These are phyloP conservation scores for Cotesia vestalis DNA, from an alignment of 1,140 invertebrate genomes.

Conservation along the genomic window DNA sequence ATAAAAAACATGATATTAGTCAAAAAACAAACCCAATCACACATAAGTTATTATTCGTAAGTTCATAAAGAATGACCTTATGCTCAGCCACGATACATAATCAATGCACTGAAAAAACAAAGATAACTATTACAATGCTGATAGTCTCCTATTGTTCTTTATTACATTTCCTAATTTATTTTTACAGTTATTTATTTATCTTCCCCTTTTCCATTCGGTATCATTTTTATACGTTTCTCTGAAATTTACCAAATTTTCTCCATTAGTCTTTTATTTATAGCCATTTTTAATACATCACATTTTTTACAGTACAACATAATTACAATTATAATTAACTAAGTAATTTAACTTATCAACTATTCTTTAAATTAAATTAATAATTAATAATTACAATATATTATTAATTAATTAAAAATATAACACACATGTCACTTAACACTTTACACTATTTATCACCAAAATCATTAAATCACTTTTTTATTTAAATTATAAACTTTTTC, in stretches of 20 bases:
- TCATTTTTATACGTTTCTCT: no score
- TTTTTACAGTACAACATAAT: no score
- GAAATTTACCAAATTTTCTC: neutral
- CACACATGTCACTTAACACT: no score
- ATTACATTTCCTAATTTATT: neutral
- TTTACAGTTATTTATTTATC: neutral
- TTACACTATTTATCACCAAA: no score
- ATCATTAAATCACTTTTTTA: no score
- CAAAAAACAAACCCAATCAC: slow-evolving; percentile 3
- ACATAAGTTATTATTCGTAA: slow-evolving; percentile 37
- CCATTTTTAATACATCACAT: slow-evolving; percentile 7
- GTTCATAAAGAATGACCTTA: slow-evolving; percentile 60
- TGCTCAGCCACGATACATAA: slow-evolving; percentile 57
- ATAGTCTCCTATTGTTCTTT: slow-evolving; percentile 23
- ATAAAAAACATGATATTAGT: slow-evolving; percentile 38
- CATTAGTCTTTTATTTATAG: slow-evolving; percentile 18
- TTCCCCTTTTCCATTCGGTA: no score
- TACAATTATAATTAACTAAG: no score
- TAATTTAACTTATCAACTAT: no score
- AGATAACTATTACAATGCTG: slow-evolving; percentile 54
- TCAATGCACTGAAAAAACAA: slow-evolving; percentile 59
- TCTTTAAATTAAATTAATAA: no score
- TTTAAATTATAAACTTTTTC: no score
- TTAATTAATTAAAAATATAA: no score
- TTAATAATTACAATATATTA: no score